Evolutionary conservation across 2,888 invertebrate genomes (phyloP), one percentile per base, ranked within the genome.

Genomic region (Drosophila kanekoi): DNA sequence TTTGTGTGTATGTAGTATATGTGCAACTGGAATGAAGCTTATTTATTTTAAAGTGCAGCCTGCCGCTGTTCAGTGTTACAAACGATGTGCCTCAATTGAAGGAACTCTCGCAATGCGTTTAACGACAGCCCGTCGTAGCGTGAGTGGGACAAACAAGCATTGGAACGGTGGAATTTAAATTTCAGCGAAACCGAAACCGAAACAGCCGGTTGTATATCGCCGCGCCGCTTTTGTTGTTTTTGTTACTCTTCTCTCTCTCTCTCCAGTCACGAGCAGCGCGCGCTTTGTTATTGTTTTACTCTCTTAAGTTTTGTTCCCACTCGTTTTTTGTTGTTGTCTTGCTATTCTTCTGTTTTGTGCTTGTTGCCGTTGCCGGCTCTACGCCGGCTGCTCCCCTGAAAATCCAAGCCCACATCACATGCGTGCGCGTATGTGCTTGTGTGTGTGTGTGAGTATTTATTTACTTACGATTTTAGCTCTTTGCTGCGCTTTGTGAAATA

Each of bases 141-240:
- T 83, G 77, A 83, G 83, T 83, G 82, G 85, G 83, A 85, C 85
- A 83, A 79, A 67, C 72, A 67, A 80, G 53, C 52, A 49, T 45
- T 23, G 77, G 58, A 76, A 68, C 52, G 18, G 18, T 47, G 62
- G 52, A 69, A 75, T 18, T 49, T 69, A 41, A 44, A 72, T 44
- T 51, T 28, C n/a, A 43, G 35, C 52, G 56, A 49, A 65, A 54
- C 41, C 20, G 68, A 73, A 66, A 63, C 61, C 43, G 73, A 48
- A 78, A 67, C 67, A 69, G 68, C 65, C 77, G 67, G 76, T 72
- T 83, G 75, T 18, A 38, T 47, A 41, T 48, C 23, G 49, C 18
- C 3, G 51, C 41, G 45, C 16, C 43, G 35, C 20, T 53, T 5
- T 38, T 37, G 32, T 11, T 49, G 16, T 41, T 52, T 16, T 32